phyloP scores from a whole-genome alignment of 2,888 invertebrate genomes.

The Caenorhabditis sinica region DNA sequence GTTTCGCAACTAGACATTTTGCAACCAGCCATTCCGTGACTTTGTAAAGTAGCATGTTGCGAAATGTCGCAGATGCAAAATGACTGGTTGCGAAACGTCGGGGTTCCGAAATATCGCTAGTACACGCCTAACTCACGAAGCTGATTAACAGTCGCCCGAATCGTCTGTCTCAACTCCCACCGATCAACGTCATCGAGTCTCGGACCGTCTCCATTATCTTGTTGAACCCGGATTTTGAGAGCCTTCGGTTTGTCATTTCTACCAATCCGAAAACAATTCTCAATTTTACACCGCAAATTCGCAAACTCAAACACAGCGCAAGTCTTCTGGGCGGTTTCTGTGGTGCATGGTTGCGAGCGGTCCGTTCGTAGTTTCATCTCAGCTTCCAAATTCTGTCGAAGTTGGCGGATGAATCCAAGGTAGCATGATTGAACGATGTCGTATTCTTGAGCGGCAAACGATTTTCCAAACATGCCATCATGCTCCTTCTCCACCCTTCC shows the following conservation, averaged over 20 bases:
- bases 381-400: slow-evolving; percentile 8
- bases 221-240: neutral
- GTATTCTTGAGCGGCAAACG: slow-evolving; percentile 2
- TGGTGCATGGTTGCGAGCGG: neutral
- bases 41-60: too few species aligned
- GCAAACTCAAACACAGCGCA: slow-evolving; percentile 13
- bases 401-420: slow-evolving; percentile 13
- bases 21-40: too few species aligned
- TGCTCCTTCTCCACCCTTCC: slow-evolving; percentile 18
- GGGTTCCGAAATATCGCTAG: neutral
- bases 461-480: too few species aligned
- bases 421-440: slow-evolving; percentile 1
- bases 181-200: slow-evolving; percentile 22
- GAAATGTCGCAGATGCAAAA: too few species aligned
- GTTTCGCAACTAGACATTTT: too few species aligned
- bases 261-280: slow-evolving; percentile 17
- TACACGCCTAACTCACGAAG: slow-evolving; percentile 42
- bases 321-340: neutral
- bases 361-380: slow-evolving; percentile 5
- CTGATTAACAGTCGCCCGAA: slow-evolving; percentile 26
- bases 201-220: neutral
- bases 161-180: slow-evolving; percentile 9
- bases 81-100: too few species aligned
- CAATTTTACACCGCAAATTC: slow-evolving; percentile 15
- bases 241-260: neutral